These are phyloP conservation scores for Cotesia chilonis DNA, from an alignment of 1,140 invertebrate genomes.

Conservation along the genomic window DNA sequence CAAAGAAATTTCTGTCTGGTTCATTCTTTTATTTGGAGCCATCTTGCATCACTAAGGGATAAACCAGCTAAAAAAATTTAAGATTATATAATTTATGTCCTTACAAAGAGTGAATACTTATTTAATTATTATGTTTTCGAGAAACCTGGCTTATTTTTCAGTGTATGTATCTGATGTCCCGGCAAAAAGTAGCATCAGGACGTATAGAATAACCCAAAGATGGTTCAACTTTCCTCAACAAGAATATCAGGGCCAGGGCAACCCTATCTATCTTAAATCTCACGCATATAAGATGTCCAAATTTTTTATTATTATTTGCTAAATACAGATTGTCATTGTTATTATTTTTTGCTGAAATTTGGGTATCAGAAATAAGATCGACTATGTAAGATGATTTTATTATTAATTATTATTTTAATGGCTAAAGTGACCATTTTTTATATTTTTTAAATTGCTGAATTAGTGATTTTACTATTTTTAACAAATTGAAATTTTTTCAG, in stretches of 20 bases:
- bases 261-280: constrained; percentile 21
- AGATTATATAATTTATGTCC: too few relatives aligned
- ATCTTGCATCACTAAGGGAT: too few relatives aligned
- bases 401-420: too few relatives aligned
- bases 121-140: background rate
- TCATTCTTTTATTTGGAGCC: too few relatives aligned
- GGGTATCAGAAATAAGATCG: too few relatives aligned
- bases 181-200: background rate
- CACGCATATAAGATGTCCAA: constrained; percentile 20
- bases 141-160: constrained; percentile 7
- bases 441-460: too few relatives aligned
- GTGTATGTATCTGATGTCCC: constrained; percentile 1
- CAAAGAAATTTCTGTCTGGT: too few relatives aligned
- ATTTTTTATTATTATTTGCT: background rate
- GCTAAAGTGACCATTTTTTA: too few relatives aligned
- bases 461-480: too few relatives aligned
- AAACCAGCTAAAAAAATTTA: too few relatives aligned
- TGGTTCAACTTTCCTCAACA: constrained; percentile 21
- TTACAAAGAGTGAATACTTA: background rate
- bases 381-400: too few relatives aligned
- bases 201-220: constrained; percentile 8
- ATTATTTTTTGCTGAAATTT: background rate
- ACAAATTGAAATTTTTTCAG: too few relatives aligned
- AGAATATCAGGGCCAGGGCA: background rate
- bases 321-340: background rate